These are phyloP conservation scores for Pygathrix nemaeus DNA, from an alignment of 2,113 vertebrate genomes.

Conservation along the genomic window DNA sequence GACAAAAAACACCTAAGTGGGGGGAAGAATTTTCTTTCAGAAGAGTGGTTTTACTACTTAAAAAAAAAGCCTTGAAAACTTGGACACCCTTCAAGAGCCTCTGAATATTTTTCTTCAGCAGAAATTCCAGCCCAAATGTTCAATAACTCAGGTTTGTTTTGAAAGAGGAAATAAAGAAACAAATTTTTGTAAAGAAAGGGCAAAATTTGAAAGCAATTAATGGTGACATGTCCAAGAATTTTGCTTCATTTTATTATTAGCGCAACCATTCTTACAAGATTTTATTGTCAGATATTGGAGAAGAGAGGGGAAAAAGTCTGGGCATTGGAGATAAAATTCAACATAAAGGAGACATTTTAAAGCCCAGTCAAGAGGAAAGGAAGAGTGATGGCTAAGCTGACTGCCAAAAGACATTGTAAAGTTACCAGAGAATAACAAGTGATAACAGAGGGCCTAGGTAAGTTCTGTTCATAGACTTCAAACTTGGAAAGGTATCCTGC, in stretches of 20 bases:
- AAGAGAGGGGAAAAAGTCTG: background rate
- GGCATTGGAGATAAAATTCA: slow-evolving; percentile 38
- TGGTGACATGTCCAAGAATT: slow-evolving; percentile 49
- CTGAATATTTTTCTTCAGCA: slow-evolving; percentile 67
- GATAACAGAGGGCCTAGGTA: background rate
- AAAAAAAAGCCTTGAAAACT: slow-evolving; percentile 59
- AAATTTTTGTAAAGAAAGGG: slow-evolving; percentile 20
- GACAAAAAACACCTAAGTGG: background rate
- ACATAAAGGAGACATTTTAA: background rate
- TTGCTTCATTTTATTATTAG: slow-evolving; percentile 59
- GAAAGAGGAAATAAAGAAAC: slow-evolving; percentile 67
- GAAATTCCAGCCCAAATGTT: slow-evolving; percentile 62
- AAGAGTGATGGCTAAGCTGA: background rate
- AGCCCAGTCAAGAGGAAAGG: background rate
- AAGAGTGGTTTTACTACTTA: slow-evolving; percentile 66
- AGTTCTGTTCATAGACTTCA: background rate
- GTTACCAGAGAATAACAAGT: background rate
- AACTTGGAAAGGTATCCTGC: background rate
- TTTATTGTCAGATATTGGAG: background rate
- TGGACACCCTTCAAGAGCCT: slow-evolving; percentile 51
- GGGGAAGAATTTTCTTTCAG: slow-evolving; percentile 1
- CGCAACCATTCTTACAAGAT: background rate
- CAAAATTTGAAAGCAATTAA: slow-evolving; percentile 63
- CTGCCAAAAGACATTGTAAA: background rate
- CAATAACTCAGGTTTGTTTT: slow-evolving; percentile 61